Conservation (phyloP, 2,797 vertebrate species). For the Typhlichthys subterraneus region DNA sequence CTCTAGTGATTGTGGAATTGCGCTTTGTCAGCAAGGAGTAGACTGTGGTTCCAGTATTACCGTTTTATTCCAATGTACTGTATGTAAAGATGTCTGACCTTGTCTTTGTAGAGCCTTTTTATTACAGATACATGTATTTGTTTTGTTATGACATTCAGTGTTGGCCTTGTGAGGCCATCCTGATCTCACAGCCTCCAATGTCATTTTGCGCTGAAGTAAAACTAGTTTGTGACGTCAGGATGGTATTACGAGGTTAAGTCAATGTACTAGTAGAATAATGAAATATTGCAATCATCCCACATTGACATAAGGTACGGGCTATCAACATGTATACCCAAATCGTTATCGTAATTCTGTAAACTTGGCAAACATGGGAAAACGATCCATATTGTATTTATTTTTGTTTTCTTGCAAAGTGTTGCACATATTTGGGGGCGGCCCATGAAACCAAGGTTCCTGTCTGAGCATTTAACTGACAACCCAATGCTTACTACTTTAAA, state of each 20-base stretch:
- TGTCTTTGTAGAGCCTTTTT: slow-evolving; percentile 35
- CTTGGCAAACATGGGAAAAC: slow-evolving; percentile 39
- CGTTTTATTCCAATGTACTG: slow-evolving; percentile 63
- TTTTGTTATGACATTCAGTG: slow-evolving; percentile 38
- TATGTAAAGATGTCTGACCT: slow-evolving; percentile 50
- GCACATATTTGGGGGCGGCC: slow-evolving; percentile 54
- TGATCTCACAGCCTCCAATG: no score
- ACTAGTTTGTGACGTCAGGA: no score
- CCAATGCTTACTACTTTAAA: slow-evolving; percentile 44
- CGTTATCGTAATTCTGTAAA: slow-evolving; percentile 27
- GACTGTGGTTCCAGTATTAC: slow-evolving; percentile 60
- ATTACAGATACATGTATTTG: slow-evolving; percentile 37
- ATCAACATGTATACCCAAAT: slow-evolving; percentile 48
- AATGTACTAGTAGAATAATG: slow-evolving; percentile 30
- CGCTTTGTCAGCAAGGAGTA: slow-evolving; percentile 42
- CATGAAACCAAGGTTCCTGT: slow-evolving; percentile 25
- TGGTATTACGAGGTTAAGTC: no score
- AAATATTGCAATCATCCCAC: slow-evolving; percentile 34
- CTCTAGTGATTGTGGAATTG: slow-evolving; percentile 49
- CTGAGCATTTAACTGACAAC: slow-evolving; percentile 39
- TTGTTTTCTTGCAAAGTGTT: slow-evolving; percentile 68
- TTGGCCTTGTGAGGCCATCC: no score
- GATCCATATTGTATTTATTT: slow-evolving; percentile 59
- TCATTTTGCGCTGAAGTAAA: no score
- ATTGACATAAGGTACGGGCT: slow-evolving; percentile 55